Base-by-base conservation (phyloP, 2,888 invertebrate species). In the Kryphioiulus occultus region DNA sequence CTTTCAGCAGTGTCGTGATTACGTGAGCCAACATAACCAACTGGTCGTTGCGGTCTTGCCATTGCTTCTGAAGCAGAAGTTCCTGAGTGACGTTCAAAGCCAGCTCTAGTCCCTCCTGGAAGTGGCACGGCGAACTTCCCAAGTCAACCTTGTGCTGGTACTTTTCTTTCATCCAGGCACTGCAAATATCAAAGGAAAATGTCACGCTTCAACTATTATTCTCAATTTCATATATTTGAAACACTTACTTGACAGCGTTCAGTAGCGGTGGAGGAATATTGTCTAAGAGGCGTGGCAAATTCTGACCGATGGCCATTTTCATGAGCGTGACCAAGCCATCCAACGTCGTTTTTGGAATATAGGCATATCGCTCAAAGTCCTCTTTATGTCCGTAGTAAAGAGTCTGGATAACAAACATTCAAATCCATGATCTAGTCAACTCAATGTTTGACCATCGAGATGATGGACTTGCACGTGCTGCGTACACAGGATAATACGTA, bases 261-360 rank as follows among this genome's bases (percentile, higher is more conserved):
- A 59, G 17, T 9, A 88, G 15, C n/a, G 59, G 35, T 1, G 30
- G 12, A 0, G 88, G 88, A 19, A 88, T 59, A 35, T 88, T 26
- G 35, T 88, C 88, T n/a, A 85, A 85, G 0, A 88, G 10, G 32
- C 85, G 53, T 26, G 85, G 85, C 22, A 44, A n/a, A 35, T 85
- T 85, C 88, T 53, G 39, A 26, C 35, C 30, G n/a, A 59, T 32
- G 1, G 83, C 39, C 85, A 88, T 85, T 44, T 53, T 53, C 32
- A 88, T n/a, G 9, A 88, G 9, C 15, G 26, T 68, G 59, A 30
- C 39, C 47, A 88, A 39, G 35, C 26, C 68, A 35, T 85, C 59
- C 84, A 39, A 32, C 2, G 68, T 42, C 15, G 68, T 19, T 85
- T 47, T 47, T 59, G 88, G 88, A 68, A 88, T 88, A 85, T 85